Conservation (phyloP, 1,140 invertebrate species). For the Acromyrmex echinatior region DNA sequence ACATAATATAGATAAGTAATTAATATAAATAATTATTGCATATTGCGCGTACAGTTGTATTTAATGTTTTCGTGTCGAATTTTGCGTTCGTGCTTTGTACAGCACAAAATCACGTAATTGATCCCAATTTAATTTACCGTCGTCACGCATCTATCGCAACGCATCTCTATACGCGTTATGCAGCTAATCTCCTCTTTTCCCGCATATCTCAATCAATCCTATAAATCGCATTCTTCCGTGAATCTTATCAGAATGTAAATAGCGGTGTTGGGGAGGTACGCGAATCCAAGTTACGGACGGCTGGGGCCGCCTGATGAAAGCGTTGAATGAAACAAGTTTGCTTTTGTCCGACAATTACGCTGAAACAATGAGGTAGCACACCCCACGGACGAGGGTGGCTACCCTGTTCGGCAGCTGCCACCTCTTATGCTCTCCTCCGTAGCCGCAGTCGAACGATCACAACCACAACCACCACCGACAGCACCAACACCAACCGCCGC, state of each 20-base stretch:
- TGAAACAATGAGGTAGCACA: slow-evolving; percentile 82
- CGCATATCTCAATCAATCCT: slow-evolving; percentile 25
- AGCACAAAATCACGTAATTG: slow-evolving; percentile 6
- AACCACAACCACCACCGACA: slow-evolving; percentile 22
- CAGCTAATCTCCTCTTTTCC: slow-evolving; percentile 4
- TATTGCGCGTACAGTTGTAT: not conserved
- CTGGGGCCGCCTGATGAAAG: slow-evolving; percentile 57
- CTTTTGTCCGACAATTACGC: slow-evolving; percentile 83
- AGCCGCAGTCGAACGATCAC: slow-evolving; percentile 57
- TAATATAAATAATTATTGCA: slow-evolving; percentile 36
- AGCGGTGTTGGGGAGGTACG: slow-evolving; percentile 47
- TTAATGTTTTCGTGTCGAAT: not conserved
- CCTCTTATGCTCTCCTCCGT: slow-evolving; percentile 50
- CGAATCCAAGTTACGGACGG: slow-evolving; percentile 37
- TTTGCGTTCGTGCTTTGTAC: not conserved
- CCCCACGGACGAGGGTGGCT: slow-evolving; percentile 57
- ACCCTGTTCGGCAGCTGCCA: slow-evolving; percentile 75
- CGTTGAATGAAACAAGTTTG: slow-evolving; percentile 85
- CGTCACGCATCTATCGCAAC: slow-evolving; percentile 1
- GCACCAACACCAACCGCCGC: slow-evolving; percentile 39
- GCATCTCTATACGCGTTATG: not conserved
- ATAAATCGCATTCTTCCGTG: slow-evolving; percentile 59
- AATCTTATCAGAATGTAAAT: slow-evolving; percentile 65
- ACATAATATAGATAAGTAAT: slow-evolving; percentile 21
- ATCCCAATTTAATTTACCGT: not conserved